phyloP scores from a whole-genome alignment of 2,797 vertebrate species.

The Leuciscus waleckii region DNA sequence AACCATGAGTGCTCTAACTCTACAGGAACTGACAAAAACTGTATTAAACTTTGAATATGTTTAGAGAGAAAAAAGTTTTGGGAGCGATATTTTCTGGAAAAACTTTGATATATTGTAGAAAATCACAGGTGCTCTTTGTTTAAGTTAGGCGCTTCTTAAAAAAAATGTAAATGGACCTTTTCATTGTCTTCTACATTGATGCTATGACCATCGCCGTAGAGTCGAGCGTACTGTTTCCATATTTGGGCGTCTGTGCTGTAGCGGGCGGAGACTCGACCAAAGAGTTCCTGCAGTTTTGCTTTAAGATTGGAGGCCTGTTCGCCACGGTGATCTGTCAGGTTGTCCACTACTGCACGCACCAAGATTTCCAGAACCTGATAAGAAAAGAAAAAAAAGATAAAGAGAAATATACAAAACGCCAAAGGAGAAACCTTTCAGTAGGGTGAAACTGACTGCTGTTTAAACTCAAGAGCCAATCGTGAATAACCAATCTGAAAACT shows the following conservation, averaged over 20 bases:
- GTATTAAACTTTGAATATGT: not conserved
- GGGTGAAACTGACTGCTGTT: not conserved
- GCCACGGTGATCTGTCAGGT: conserved; percentile 80
- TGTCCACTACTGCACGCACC: conserved; percentile 82
- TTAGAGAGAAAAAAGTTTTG: not conserved
- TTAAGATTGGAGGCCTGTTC: conserved; percentile 71
- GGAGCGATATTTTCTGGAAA: not conserved
- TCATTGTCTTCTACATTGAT: conserved; percentile 82
- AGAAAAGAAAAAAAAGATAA: not conserved
- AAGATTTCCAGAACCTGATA: conserved; percentile 88
- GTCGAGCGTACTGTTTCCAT: conserved; percentile 88
- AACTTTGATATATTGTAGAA: not conserved
- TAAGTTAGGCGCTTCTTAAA: not conserved
- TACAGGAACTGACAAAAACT: not conserved
- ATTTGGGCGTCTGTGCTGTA: conserved; percentile 84
- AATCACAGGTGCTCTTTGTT: not conserved
- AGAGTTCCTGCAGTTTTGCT: conserved; percentile 85
- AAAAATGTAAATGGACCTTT: conserved; percentile 78
- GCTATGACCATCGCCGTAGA: conserved; percentile 85
- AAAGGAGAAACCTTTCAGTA: not conserved
- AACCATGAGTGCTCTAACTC: not conserved
- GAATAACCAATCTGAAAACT: not conserved
- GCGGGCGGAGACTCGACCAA: conserved; percentile 88
- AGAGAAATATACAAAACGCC: not conserved
- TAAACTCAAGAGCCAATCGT: not conserved